These are phyloP conservation scores for Eriocheir sinensis DNA, from an alignment of 1,140 invertebrate species.

Conservation along the genomic window DNA sequence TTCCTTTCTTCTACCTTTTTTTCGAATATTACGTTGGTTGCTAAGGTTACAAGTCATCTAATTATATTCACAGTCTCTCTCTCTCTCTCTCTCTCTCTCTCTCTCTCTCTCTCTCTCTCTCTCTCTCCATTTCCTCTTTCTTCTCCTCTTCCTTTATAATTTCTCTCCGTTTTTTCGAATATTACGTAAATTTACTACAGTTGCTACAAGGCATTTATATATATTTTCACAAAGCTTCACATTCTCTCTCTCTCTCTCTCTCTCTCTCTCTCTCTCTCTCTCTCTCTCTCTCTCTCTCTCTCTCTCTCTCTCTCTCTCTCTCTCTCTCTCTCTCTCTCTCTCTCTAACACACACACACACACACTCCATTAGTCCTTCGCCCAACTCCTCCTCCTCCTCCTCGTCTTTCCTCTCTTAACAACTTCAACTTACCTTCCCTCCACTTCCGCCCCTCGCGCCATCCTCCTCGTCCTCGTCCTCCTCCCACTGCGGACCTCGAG, in stretches of 20 bases:
- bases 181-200: too few relatives aligned
- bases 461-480: slow-evolving; percentile 32
- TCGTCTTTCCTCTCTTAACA: too few relatives aligned
- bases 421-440: too few relatives aligned
- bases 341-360: neutral
- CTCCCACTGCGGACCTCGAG: slow-evolving; percentile 81
- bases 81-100: too few relatives aligned
- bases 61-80: neutral
- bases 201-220: too few relatives aligned
- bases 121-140: neutral
- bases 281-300: neutral
- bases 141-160: neutral
- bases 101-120: neutral
- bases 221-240: too few relatives aligned
- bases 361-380: too few relatives aligned
- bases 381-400: too few relatives aligned
- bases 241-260: neutral
- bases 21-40: too few relatives aligned
- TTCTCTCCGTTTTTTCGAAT: neutral
- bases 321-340: slow-evolving; percentile 18
- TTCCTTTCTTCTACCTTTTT: too few relatives aligned
- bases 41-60: neutral
- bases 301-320: slow-evolving; percentile 22
- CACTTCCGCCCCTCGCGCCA: neutral
- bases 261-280: neutral